phyloP scores from a whole-genome alignment of 2,797 vertebrate genomes.

The Myiotriccus ornatus region DNA sequence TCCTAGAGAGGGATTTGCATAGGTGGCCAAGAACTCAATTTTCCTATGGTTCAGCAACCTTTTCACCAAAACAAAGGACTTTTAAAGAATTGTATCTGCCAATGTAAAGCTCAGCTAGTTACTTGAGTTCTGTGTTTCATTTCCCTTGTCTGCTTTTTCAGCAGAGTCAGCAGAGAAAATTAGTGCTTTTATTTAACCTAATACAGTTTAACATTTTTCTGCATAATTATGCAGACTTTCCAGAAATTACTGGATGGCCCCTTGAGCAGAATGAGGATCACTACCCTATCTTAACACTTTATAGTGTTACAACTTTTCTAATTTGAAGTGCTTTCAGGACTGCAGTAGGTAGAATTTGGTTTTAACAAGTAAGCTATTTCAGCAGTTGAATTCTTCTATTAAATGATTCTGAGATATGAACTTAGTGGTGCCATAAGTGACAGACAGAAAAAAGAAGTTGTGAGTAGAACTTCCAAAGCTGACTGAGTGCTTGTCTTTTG shows the following conservation, averaged over 20 bases:
- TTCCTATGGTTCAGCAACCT: not conserved
- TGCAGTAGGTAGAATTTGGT: not conserved
- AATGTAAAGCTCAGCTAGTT: not conserved
- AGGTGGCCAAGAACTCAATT: not conserved
- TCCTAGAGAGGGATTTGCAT: not conserved
- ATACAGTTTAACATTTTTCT: not conserved
- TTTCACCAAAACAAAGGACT: conserved; percentile 21
- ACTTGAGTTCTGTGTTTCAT: not conserved
- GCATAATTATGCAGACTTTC: not conserved
- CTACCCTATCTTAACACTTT: not conserved
- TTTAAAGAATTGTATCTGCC: not conserved
- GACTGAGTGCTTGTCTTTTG: not conserved
- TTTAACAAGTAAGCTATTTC: not conserved
- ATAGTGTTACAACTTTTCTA: not conserved
- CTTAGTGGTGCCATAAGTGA: not conserved
- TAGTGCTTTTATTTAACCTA: not conserved
- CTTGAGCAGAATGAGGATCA: not conserved
- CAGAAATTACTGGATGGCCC: not conserved
- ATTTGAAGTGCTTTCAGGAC: not conserved
- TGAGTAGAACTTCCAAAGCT: not conserved
- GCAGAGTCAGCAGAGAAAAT: not conserved
- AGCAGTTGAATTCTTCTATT: not conserved
- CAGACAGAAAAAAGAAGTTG: not conserved
- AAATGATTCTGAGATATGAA: not conserved
- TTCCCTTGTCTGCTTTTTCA: not conserved